phyloP scores from a whole-genome alignment of 2,797 vertebrate species.

The Neomorphus geoffroyi region DNA sequence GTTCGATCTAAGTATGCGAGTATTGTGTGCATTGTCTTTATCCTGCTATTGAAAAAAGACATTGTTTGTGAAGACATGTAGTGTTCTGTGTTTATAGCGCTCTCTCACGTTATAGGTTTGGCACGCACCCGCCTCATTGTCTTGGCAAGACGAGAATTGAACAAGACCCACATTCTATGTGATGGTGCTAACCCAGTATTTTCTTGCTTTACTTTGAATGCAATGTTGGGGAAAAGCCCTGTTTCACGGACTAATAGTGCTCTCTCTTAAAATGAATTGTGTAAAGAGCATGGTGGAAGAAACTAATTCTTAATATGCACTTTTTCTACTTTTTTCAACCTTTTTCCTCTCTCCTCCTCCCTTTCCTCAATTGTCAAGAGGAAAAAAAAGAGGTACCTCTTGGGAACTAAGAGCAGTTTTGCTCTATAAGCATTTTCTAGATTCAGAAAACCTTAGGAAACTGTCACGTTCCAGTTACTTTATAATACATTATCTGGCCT shows the following conservation, averaged over 20 bases:
- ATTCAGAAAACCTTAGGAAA: neutral
- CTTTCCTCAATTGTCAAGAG: neutral
- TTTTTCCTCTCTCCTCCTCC: neutral
- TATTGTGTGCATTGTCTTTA: slow-evolving; percentile 24
- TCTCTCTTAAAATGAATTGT: neutral
- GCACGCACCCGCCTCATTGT: slow-evolving; percentile 37
- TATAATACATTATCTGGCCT: neutral
- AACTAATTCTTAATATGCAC: neutral
- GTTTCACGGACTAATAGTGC: neutral
- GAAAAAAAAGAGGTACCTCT: neutral
- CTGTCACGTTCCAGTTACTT: neutral
- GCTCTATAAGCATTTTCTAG: neutral
- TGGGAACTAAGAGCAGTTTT: neutral
- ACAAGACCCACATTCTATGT: neutral
- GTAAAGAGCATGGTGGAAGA: neutral
- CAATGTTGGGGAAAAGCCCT: neutral
- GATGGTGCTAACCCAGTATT: neutral
- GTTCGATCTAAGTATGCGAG: neutral
- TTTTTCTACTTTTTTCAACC: neutral
- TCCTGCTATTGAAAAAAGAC: slow-evolving; percentile 19
- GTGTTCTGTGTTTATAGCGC: neutral
- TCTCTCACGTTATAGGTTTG: slow-evolving; percentile 55
- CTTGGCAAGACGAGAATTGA: slow-evolving; percentile 41
- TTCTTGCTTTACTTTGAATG: neutral
- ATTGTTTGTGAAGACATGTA: slow-evolving; percentile 31